These are phyloP conservation scores for Drosophila suboccidentalis DNA, from an alignment of 2,888 invertebrate genomes.

Conservation along the genomic window DNA sequence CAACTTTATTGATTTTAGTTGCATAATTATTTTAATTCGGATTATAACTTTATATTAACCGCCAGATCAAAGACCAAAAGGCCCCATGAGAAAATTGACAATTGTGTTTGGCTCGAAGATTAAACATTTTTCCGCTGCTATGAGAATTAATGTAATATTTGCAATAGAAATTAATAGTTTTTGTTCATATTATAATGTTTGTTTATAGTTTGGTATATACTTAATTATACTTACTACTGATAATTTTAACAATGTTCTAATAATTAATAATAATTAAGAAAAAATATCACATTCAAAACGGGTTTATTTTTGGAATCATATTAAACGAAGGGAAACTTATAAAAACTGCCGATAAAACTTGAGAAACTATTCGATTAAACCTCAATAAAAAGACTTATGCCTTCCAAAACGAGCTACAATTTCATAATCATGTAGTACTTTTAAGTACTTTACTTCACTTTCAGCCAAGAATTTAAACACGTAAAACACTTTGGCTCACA, in stretches of 20 bases:
- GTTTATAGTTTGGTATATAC: too few species aligned
- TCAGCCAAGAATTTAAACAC: constrained; percentile 6
- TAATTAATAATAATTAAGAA: too few species aligned
- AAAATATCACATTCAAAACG: background rate
- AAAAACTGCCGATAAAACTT: background rate
- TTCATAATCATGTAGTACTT: constrained; percentile 11
- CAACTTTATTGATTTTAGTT: constrained; percentile 78
- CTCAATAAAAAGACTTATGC: background rate
- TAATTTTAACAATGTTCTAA: too few species aligned
- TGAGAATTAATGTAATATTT: constrained; percentile 3
- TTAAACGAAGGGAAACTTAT: background rate
- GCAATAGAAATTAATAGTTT: background rate
- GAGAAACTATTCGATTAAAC: background rate
- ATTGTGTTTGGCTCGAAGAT: background rate
- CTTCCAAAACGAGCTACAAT: background rate
- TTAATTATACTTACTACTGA: too few species aligned
- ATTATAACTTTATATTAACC: constrained; percentile 58
- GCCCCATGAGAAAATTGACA: constrained; percentile 10
- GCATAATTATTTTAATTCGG: constrained; percentile 69
- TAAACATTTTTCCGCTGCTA: constrained; percentile 1
- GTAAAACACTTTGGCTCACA: constrained; percentile 16
- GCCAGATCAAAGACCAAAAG: constrained; percentile 39
- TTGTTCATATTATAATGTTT: background rate
- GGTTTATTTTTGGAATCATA: background rate
- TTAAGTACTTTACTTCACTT: constrained; percentile 7